These are phyloP conservation scores for Otolemur garnettii DNA, from an alignment of 2,113 vertebrate species.

Conservation along the genomic window DNA sequence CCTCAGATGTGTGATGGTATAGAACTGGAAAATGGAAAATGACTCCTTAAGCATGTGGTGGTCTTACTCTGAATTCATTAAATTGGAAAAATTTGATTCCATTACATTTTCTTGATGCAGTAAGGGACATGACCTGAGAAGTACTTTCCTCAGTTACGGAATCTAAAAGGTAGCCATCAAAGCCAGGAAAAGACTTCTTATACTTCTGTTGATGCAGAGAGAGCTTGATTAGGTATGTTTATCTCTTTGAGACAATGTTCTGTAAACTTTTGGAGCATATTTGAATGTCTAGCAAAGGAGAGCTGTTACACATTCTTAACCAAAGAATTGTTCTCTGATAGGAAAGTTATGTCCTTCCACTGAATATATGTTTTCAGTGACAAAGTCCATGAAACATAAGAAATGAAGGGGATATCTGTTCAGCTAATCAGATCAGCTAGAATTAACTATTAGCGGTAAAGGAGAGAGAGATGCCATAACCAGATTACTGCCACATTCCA, in stretches of 20 bases:
- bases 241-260: conserved; percentile 11
- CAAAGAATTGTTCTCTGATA: background rate
- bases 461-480: background rate
- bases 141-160: background rate
- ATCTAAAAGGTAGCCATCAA: conserved; percentile 18
- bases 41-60: background rate
- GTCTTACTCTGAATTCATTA: background rate
- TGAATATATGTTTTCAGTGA: background rate
- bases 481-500: background rate
- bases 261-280: background rate
- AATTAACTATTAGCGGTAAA: background rate
- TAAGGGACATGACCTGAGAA: background rate
- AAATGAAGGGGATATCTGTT: background rate
- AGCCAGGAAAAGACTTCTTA: conserved; percentile 1
- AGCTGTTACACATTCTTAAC: background rate
- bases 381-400: background rate
- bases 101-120: background rate
- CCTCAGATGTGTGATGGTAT: background rate
- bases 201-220: background rate
- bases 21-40: background rate
- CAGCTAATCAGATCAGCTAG: background rate
- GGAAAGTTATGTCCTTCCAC: background rate
- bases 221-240: background rate
- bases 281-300: conserved; percentile 31
- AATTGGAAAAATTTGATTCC: background rate